Conservation (phyloP, 2,888 invertebrate species). For the Macrophya annulata region DNA sequence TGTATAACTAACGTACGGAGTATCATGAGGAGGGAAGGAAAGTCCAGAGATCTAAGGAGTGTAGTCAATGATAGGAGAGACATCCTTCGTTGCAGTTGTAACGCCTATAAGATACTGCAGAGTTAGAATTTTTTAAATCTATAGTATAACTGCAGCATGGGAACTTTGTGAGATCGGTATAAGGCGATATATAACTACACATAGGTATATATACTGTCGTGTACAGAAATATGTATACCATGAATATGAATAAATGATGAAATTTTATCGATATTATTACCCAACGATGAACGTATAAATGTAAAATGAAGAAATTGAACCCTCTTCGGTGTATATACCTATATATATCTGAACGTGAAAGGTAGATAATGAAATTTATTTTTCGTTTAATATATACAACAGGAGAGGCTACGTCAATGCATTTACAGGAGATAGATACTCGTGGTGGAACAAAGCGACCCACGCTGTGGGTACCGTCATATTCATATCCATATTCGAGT, state of each 20-base stretch:
- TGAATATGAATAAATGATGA: not conserved
- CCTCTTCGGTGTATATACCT: too few relatives aligned
- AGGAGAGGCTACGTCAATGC: conserved; percentile 49
- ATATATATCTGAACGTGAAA: not conserved
- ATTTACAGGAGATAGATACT: conserved; percentile 59
- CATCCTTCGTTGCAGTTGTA: conserved; percentile 11
- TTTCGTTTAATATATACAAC: not conserved
- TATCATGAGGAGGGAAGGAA: conserved; percentile 55
- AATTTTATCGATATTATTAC: conserved; percentile 1
- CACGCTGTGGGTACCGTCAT: conserved; percentile 71
- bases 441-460: conserved; percentile 73
- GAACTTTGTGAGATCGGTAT: conserved; percentile 5
- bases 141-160: not conserved
- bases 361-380: not conserved
- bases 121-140: not conserved
- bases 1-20: not conserved
- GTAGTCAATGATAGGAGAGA: conserved; percentile 48
- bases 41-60: conserved; percentile 45
- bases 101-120: not conserved
- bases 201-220: not conserved
- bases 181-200: not conserved
- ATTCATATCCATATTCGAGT: conserved; percentile 67
- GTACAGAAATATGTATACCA: not conserved
- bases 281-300: not conserved
- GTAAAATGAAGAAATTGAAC: not conserved